Conservation (phyloP, 2,888 invertebrate species). For the Idaea biselata region DNA sequence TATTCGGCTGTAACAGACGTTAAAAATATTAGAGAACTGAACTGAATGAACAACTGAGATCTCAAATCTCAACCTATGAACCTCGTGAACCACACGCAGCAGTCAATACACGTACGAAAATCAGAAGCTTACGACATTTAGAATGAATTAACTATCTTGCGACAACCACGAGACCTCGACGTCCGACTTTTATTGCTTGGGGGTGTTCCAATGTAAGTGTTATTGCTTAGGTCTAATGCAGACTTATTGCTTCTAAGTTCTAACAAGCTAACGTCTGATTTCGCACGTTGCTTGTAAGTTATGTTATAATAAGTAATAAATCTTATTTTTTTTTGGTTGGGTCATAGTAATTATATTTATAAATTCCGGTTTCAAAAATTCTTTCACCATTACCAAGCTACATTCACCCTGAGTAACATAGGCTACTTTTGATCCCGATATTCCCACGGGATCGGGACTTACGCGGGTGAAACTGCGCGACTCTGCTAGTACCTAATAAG, state of each 20-base stretch:
- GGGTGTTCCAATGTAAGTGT: constrained; percentile 12
- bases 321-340: no score
- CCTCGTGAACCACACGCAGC: neutral
- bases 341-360: no score
- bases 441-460: no score
- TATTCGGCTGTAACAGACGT: neutral
- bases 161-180: constrained; percentile 26
- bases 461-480: no score
- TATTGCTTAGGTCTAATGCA: neutral
- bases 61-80: neutral
- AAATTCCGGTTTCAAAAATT: no score
- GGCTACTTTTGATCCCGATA: no score
- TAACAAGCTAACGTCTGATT: neutral
- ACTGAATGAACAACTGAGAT: neutral
- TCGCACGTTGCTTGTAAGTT: neutral
- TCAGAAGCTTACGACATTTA: constrained; percentile 21
- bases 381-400: no score
- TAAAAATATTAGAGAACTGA: neutral
- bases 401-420: no score
- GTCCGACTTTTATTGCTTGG: constrained; percentile 11
- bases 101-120: constrained; percentile 11
- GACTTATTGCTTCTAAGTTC: neutral
- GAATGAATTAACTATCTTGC: constrained; percentile 26
- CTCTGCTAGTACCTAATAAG: no score
- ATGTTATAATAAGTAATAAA: no score